These are phyloP conservation scores for Lithophane semibrunnea DNA, from an alignment of 2,888 invertebrate species.

Conservation along the genomic window DNA sequence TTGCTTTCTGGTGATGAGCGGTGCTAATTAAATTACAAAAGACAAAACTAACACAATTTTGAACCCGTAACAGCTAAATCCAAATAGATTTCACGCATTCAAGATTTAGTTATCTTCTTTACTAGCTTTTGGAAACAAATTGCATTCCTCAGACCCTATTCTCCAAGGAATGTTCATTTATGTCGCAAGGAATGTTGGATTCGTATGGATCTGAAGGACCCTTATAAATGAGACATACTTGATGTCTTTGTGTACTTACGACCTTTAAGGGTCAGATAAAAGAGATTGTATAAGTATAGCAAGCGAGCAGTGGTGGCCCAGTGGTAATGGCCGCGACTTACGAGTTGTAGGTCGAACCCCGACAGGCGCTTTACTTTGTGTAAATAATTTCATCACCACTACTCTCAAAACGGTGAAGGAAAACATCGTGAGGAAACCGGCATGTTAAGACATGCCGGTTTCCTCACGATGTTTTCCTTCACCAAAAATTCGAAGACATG, in stretches of 20 bases:
- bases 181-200: conserved; percentile 32
- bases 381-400: no score
- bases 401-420: no score
- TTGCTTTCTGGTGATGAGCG: no score
- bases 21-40: neutral
- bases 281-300: neutral
- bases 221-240: conserved; percentile 9
- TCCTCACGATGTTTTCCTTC: no score
- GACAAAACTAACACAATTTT: neutral
- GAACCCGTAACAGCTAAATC: neutral
- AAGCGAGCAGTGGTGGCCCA: no score
- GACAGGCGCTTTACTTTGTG: no score
- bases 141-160: conserved; percentile 34
- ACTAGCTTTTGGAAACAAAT: conserved; percentile 16
- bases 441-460: no score
- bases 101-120: neutral
- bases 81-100: conserved; percentile 9
- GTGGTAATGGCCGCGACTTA: no score
- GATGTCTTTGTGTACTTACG: neutral
- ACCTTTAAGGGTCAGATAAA: neutral
- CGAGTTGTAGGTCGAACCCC: no score
- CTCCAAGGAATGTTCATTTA: conserved; percentile 15
- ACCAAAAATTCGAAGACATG: no score
- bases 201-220: conserved; percentile 9
- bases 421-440: no score